These are phyloP conservation scores for Graphium colonna DNA, from an alignment of 2,888 invertebrate species.

Conservation along the genomic window DNA sequence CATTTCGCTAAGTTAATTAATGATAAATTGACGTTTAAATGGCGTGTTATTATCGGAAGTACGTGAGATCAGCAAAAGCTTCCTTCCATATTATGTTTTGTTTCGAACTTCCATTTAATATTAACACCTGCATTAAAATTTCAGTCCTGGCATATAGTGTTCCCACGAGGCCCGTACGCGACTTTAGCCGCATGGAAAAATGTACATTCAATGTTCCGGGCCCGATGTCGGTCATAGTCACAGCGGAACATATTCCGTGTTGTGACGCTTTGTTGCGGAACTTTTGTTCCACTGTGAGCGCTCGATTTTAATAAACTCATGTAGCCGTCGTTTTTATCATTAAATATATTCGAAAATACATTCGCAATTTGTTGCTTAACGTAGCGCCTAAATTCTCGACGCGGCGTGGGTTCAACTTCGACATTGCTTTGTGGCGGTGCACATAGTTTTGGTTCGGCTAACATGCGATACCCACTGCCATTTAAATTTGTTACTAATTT, in stretches of 20 bases:
- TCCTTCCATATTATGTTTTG: constrained; percentile 17
- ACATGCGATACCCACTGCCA: constrained; percentile 46
- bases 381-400: constrained; percentile 59
- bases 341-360: constrained; percentile 43
- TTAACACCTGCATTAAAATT: constrained; percentile 22
- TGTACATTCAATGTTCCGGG: constrained; percentile 22
- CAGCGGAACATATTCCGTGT: constrained; percentile 18
- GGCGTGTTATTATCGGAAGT: too few species aligned
- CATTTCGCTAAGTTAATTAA: too few species aligned
- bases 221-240: constrained; percentile 20
- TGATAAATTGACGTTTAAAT: too few species aligned
- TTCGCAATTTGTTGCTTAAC: constrained; percentile 43
- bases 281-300: constrained; percentile 25
- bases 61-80: not conserved
- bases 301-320: constrained; percentile 26
- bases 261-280: constrained; percentile 22
- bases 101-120: constrained; percentile 21
- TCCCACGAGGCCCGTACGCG: constrained; percentile 16
- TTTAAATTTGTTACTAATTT: not conserved
- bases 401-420: constrained; percentile 52
- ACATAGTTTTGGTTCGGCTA: constrained; percentile 71
- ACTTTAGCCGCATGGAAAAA: constrained; percentile 22
- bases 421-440: constrained; percentile 59
- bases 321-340: constrained; percentile 35
- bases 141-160: constrained; percentile 19